Percentiles rank a stretch among this genome's conserved stretches.
phyloP scores from a whole-genome alignment of 2,888 invertebrate genomes.

The Synergus gifuensis region DNA sequence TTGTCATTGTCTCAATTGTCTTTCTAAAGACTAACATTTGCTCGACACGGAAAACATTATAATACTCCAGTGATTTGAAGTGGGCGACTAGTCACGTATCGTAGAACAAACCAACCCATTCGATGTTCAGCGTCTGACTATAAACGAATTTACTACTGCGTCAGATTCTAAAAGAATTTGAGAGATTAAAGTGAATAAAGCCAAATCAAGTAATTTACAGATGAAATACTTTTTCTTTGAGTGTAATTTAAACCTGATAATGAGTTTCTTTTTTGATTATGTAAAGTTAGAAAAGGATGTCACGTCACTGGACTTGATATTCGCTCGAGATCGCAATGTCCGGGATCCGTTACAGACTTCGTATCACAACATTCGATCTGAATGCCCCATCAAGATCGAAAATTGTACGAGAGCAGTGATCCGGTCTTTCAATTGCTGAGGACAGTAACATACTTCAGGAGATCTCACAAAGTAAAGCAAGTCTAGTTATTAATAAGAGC shows the following conservation, averaged over 20 bases:
- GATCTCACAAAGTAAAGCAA: slow-evolving; percentile 14
- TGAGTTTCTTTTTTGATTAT: neutral
- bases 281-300: neutral
- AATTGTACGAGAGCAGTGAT: slow-evolving; percentile 1
- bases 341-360: neutral
- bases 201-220: neutral
- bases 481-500: neutral
- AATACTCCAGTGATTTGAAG: slow-evolving; percentile 18
- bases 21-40: slow-evolving; percentile 19
- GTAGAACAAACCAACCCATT: slow-evolving; percentile 3
- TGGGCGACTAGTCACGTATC: slow-evolving; percentile 30
- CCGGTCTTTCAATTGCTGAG: slow-evolving; percentile 19
- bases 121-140: slow-evolving; percentile 21
- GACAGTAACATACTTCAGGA: slow-evolving; percentile 16
- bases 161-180: neutral
- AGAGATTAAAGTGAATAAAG: neutral
- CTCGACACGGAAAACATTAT: slow-evolving; percentile 35
- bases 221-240: neutral
- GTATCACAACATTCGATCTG: slow-evolving; percentile 11
- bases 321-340: slow-evolving; percentile 24
- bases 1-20: slow-evolving; percentile 18
- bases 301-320: slow-evolving; percentile 11
- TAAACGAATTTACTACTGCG: slow-evolving; percentile 29
- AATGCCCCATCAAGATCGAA: slow-evolving; percentile 20
- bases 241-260: neutral